Evolutionary conservation across 1,140 invertebrate species (phyloP), one percentile per base, ranked within the genome.

Genomic region (Dendroctonus valens): DNA sequence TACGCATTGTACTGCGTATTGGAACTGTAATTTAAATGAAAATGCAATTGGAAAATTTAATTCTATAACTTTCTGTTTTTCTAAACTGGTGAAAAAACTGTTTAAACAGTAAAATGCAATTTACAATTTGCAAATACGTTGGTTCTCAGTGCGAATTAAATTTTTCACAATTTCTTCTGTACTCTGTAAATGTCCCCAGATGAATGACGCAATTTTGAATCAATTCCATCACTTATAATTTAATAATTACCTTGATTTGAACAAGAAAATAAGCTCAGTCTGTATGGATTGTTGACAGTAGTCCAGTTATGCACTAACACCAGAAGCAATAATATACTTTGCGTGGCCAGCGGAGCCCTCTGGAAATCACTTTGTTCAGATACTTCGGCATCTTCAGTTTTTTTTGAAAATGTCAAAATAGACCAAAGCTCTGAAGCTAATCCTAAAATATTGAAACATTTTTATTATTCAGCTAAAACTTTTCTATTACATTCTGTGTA

Each of bases 241-340:
- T 26, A 26, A 41, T 67, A 70, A 64, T 73, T 76, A 80, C 85
- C 85, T 83, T 87, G 82, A 77, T 91, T 89, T 54, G 88, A 83
- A 76, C 94, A 96, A 42, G 86, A 84, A 70, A 95, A 89, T 52
- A 98, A 80, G 46, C 94, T 91, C 68, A 90, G 83, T 72, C 94
- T 86, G 76, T 95, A 98, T 14, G 93, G 88, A 78, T 93, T 93
- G 40, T 84, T 83, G 77, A 81, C 85, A 76, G 73, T 85, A 5
- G 90, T 91, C 78, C 92, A 96, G 79, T 98, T 94, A 82, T 98
- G 98, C 5, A 92, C 87, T 63, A 99, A 81, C 52, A 96, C 87
- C 59, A 98, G 81, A 48, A 97, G 80, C 38, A 98, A 82, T 51
- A 98, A 80, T 46, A 96, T 83, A 72, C 93, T 93, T 79, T 97